These are phyloP conservation scores for Brotula barbata DNA, from an alignment of 2,797 vertebrate genomes.

Conservation along the genomic window DNA sequence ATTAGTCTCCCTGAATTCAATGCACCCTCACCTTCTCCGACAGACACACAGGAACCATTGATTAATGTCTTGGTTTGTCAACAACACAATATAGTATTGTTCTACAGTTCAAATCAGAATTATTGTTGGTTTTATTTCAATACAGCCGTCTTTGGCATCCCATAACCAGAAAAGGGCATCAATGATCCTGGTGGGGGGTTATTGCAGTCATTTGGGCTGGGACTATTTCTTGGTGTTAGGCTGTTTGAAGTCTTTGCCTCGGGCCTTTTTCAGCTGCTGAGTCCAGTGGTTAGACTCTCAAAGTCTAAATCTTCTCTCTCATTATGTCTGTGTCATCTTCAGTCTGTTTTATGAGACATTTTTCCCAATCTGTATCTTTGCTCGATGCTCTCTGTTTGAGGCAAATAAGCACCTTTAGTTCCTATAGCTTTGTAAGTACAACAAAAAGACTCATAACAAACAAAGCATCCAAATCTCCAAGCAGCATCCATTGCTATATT, in stretches of 20 bases:
- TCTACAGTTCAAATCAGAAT: too few species aligned
- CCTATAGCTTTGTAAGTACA: too few species aligned
- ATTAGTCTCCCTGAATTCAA: not conserved
- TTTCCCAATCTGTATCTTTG: not conserved
- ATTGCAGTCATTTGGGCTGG: conserved; percentile 1
- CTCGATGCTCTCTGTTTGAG: not conserved
- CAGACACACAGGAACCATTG: conserved; percentile 3
- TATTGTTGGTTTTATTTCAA: not conserved
- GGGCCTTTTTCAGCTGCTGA: conserved; percentile 28
- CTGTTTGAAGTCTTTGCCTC: conserved; percentile 41
- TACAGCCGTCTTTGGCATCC: not conserved
- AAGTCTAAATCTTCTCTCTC: not conserved
- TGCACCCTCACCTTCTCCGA: not conserved
- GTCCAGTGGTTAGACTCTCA: conserved; percentile 12
- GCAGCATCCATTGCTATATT: not conserved
- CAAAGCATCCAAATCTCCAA: not conserved
- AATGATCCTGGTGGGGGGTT: not conserved
- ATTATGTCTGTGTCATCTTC: not conserved
- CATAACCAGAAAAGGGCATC: not conserved
- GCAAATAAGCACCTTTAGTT: not conserved
- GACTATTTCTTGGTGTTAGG: conserved; percentile 16
- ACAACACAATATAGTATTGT: too few species aligned
- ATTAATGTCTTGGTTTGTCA: conserved; percentile 23
- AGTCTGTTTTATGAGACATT: not conserved
- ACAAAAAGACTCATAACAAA: too few species aligned